These are phyloP conservation scores for Pristionchus arcanus DNA, from an alignment of 2,888 invertebrate genomes.

Conservation along the genomic window DNA sequence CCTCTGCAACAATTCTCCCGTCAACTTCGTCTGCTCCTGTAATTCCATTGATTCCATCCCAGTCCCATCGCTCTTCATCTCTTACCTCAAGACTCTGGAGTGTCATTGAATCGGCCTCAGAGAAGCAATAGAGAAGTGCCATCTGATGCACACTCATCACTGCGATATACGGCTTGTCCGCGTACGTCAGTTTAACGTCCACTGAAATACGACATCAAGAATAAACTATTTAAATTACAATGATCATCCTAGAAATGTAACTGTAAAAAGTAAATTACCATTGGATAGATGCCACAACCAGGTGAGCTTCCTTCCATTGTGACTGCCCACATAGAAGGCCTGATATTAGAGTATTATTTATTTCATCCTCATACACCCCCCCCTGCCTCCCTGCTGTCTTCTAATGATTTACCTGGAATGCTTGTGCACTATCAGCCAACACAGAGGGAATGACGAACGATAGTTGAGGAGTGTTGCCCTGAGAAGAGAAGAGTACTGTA, in stretches of 20 bases:
- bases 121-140: slow-evolving; percentile 87
- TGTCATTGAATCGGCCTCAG: slow-evolving; percentile 80
- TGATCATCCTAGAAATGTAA: too few relatives aligned
- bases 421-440: slow-evolving; percentile 89
- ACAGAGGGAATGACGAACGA: slow-evolving; percentile 90
- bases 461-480: background rate
- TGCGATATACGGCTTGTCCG: slow-evolving; percentile 89
- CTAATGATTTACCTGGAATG: slow-evolving; percentile 84
- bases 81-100: slow-evolving; percentile 53
- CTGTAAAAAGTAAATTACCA: slow-evolving; percentile 81
- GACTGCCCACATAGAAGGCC: slow-evolving; percentile 90
- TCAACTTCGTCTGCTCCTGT: slow-evolving; percentile 51
- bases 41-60: slow-evolving; percentile 23
- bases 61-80: background rate
- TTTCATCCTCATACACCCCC: background rate
- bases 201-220: slow-evolving; percentile 78
- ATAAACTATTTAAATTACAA: too few relatives aligned
- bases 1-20: slow-evolving; percentile 47
- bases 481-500: background rate
- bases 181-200: slow-evolving; percentile 83
- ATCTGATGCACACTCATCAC: slow-evolving; percentile 92
- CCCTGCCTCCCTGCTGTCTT: too few relatives aligned
- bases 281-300: slow-evolving; percentile 97
- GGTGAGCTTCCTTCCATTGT: slow-evolving; percentile 93
- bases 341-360: slow-evolving; percentile 79